A percentile compares a stretch with the other conserved stretches of the same genome.
These are phyloP conservation scores for Hesperia comma DNA, from an alignment of 2,888 invertebrate genomes.

Conservation along the genomic window DNA sequence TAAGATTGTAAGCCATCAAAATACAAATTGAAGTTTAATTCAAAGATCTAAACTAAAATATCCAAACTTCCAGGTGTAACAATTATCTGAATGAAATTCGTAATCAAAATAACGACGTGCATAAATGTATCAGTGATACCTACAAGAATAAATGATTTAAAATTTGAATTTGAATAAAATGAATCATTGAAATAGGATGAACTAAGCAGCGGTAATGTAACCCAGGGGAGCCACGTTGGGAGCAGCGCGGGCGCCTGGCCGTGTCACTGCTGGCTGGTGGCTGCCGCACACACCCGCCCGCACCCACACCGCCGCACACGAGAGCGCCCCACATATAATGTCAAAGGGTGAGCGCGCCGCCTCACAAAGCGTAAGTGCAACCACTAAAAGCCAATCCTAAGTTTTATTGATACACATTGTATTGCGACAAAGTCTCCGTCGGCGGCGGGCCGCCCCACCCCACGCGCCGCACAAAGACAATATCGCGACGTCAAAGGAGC, in stretches of 20 bases:
- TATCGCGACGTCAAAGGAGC: constrained; percentile 84
- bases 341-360: constrained; percentile 83
- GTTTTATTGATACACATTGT: constrained; percentile 85
- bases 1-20: no score
- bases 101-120: no score
- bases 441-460: constrained; percentile 77
- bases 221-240: background rate
- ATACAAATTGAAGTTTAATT: no score
- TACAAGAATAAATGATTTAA: no score
- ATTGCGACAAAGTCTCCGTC: constrained; percentile 84
- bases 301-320: constrained; percentile 42
- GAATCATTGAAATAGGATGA: constrained; percentile 13
- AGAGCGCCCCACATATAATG: constrained; percentile 73
- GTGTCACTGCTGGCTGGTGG: constrained; percentile 59
- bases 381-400: constrained; percentile 85
- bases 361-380: constrained; percentile 84
- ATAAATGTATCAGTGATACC: no score
- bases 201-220: constrained; percentile 24
- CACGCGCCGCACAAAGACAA: constrained; percentile 83
- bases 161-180: no score
- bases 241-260: constrained; percentile 60
- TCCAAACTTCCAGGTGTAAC: no score
- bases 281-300: constrained; percentile 53
- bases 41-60: no score
- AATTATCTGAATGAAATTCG: no score